These are phyloP conservation scores for Sebastes goodei DNA, from an alignment of 2,797 vertebrate genomes.

Conservation along the genomic window DNA sequence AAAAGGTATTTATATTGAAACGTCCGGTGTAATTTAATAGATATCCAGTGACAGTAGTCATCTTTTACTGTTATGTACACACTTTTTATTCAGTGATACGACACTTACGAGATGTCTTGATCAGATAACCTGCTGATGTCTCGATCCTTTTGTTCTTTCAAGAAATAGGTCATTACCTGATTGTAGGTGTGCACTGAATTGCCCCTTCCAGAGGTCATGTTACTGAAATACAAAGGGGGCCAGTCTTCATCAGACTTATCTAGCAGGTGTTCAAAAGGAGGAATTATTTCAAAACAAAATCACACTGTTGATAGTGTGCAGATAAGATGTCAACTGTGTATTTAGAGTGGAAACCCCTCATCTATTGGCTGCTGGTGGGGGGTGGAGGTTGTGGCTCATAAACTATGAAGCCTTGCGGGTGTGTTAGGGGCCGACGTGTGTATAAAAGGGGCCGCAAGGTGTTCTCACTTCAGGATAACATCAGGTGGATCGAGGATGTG, in stretches of 20 bases:
- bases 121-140: slow-evolving; percentile 71
- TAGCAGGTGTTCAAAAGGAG: slow-evolving; percentile 50
- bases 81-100: slow-evolving; percentile 57
- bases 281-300: slow-evolving; percentile 74
- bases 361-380: slow-evolving; percentile 77
- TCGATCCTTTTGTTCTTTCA: slow-evolving; percentile 75
- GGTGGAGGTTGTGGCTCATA: slow-evolving; percentile 65
- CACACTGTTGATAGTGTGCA: slow-evolving; percentile 69
- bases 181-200: slow-evolving; percentile 65
- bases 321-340: slow-evolving; percentile 77
- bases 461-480: slow-evolving; percentile 15
- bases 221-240: slow-evolving; percentile 75
- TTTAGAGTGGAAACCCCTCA: slow-evolving; percentile 49
- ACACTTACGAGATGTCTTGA: slow-evolving; percentile 37
- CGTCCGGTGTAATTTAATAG: background rate
- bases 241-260: slow-evolving; percentile 77
- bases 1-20: background rate
- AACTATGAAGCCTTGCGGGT: slow-evolving; percentile 31
- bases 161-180: slow-evolving; percentile 76
- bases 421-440: slow-evolving; percentile 25
- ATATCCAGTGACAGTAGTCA: slow-evolving; percentile 16
- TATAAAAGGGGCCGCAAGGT: slow-evolving; percentile 57
- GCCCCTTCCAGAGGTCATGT: slow-evolving; percentile 67
- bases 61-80: slow-evolving; percentile 39
- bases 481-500: slow-evolving; percentile 32